Base-by-base conservation (phyloP, 2,888 invertebrate species). In the Ryuthela nishihirai region DNA sequence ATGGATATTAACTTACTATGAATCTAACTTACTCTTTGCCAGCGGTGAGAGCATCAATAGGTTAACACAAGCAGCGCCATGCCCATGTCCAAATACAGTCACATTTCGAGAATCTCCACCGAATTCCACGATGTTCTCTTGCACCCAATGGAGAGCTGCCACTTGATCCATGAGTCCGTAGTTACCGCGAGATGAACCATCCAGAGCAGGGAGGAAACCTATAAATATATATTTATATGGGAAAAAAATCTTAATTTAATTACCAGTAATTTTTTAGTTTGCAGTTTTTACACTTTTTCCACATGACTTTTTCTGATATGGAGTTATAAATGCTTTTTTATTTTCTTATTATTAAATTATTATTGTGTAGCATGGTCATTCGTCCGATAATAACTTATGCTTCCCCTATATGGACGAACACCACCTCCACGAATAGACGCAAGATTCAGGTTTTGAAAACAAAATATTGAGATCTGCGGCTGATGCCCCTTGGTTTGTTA, bases 111-210 rank as follows among this genome's bases (percentile, higher is more conserved):
- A 71, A 67, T 79, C 76, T 2, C 98, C 98, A 50, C 94, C 94
- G 75, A 99, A 98, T 64, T 88, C 82, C 7, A 84, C 88, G 59
- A 98, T 90, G 76, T 97, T 95, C 74, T 93, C 91, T 72, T 93
- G 89, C 56, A 98, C 85, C 97, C 97, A 98, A 71, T 94, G 93
- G 44, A 99, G 79, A 0, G 97, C 97, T 1, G 94, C 95, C 73
- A 94, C 89, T 77, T 94, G 92, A 79, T 97, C 98, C 87, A 95
- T 92, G 65, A 98, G 81, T 1, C 97, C 98, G 74, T 94, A 95
- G 81, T 99, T 99, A 36, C 67, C 67, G 38, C 67, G 47, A 25
- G 66, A 61, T 40, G 64, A 61, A 29, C 66, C 65, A 24, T 65
- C 66, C n/a, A 65, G 20, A 2, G 67, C 61, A 25, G 67, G 65